Percentiles rank a stretch among this genome's conserved stretches.
Evolutionary conservation across 1,140 invertebrate species (phyloP).

Genomic region (Drosophila takahashii): DNA sequence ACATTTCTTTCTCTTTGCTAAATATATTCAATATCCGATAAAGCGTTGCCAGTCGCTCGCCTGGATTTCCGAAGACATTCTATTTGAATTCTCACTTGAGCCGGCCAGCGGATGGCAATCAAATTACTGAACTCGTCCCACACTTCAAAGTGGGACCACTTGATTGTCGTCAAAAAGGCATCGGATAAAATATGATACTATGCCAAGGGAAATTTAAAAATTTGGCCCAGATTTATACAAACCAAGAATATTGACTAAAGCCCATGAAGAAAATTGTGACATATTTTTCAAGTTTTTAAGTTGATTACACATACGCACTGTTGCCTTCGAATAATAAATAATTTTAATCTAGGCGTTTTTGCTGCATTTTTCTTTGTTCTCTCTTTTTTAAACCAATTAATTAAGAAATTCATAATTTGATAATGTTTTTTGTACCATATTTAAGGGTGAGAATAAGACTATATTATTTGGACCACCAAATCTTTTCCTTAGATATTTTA

Average conservation of each 20-base stretch:
- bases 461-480: no score
- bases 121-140: conserved; percentile 17
- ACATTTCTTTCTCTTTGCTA: conserved; percentile 21
- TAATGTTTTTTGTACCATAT: no score
- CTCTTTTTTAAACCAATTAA: no score
- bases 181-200: conserved; percentile 6
- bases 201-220: not conserved
- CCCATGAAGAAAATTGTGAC: not conserved
- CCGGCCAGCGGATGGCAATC: conserved; percentile 13
- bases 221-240: no score
- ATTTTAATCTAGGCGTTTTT: no score
- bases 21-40: conserved; percentile 47
- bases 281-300: not conserved
- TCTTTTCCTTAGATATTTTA: not conserved
- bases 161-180: conserved; percentile 14
- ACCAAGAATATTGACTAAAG: not conserved
- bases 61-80: conserved; percentile 1
- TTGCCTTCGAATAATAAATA: no score
- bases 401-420: no score
- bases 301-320: no score
- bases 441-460: no score
- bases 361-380: no score
- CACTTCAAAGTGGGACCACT: conserved; percentile 3
- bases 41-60: conserved; percentile 7
- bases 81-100: conserved; percentile 28